Conservation (phyloP, 2,797 vertebrate genomes). For the Heterohyrax brucei region DNA sequence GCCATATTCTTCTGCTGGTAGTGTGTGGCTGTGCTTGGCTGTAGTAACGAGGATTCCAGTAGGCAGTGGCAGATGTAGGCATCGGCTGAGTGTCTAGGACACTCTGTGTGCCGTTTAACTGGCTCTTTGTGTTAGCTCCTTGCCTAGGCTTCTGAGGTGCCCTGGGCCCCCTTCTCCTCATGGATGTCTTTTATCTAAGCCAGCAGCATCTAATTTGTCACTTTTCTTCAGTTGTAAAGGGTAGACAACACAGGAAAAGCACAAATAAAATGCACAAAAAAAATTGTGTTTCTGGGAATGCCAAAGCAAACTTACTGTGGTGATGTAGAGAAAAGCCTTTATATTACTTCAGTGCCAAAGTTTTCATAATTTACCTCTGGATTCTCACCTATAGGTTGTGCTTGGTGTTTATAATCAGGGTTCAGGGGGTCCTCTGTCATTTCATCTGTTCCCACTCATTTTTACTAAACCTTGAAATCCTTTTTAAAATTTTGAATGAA, state of each 20-base stretch:
- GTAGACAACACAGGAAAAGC: neutral
- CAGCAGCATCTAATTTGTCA: neutral
- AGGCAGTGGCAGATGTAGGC: neutral
- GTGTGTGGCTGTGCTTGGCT: neutral
- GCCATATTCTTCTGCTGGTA: neutral
- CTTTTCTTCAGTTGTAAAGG: constrained; percentile 40
- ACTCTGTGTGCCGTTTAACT: neutral
- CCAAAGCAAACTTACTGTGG: neutral
- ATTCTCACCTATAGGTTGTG: neutral
- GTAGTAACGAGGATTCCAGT: neutral
- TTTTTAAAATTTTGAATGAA: constrained; percentile 47
- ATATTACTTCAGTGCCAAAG: constrained; percentile 9
- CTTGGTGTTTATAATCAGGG: neutral
- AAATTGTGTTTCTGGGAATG: neutral
- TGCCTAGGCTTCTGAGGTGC: neutral
- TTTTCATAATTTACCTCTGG: constrained; percentile 4
- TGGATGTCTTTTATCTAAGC: neutral
- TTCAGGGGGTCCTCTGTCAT: neutral
- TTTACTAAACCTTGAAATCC: constrained; percentile 6
- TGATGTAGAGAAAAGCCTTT: neutral
- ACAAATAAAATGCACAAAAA: neutral
- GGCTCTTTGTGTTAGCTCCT: neutral
- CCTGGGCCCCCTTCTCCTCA: neutral
- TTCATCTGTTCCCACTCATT: neutral
- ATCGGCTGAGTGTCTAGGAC: neutral